phyloP scores from a whole-genome alignment of 2,797 vertebrate species.

The Bradypus variegatus region DNA sequence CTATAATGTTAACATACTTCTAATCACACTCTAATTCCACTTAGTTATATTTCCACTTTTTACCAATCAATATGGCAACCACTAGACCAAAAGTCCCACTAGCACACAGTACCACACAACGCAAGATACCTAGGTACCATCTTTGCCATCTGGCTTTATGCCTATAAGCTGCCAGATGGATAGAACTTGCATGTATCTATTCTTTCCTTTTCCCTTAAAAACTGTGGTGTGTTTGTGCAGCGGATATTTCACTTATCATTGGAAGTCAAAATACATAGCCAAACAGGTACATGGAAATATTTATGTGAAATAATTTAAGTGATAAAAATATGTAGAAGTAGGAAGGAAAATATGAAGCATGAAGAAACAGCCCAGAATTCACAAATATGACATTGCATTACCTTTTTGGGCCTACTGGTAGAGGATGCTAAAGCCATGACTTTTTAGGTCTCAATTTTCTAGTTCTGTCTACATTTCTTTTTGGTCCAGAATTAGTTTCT shows the following conservation, averaged over 20 bases:
- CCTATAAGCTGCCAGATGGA: background rate
- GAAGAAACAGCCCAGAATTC: background rate
- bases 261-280: background rate
- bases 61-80: background rate
- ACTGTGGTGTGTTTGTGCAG: background rate
- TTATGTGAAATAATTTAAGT: conserved; percentile 39
- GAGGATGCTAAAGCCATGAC: background rate
- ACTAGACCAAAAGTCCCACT: background rate
- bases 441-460: conserved; percentile 28
- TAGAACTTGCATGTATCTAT: background rate
- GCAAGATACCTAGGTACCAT: background rate
- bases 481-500: conserved; percentile 9
- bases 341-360: conserved; percentile 13
- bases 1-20: background rate
- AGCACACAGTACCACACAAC: background rate
- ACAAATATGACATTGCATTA: background rate
- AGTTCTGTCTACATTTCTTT: conserved; percentile 11
- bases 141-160: background rate
- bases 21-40: conserved; percentile 14
- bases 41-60: conserved; percentile 18
- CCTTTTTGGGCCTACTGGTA: conserved; percentile 9
- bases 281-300: conserved; percentile 29
- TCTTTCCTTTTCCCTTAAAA: conserved; percentile 25
- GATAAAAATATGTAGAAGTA: conserved; percentile 8
- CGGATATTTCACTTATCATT: conserved; percentile 11